phyloP scores from a whole-genome alignment of 2,888 invertebrate species.

The Cetonia aurata region DNA sequence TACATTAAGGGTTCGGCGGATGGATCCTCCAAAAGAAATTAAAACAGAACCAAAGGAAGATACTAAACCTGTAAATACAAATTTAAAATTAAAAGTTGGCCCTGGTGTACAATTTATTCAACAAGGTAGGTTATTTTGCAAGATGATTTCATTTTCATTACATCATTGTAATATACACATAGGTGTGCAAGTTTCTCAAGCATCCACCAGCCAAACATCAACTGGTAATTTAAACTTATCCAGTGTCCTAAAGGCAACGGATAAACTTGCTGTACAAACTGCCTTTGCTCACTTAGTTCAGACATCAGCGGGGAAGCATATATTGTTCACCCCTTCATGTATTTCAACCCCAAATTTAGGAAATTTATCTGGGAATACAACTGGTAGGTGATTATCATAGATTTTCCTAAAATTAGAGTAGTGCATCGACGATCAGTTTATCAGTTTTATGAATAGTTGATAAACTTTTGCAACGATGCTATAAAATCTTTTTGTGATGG shows the following conservation, averaged over 20 bases:
- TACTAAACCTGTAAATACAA: conserved; percentile 26
- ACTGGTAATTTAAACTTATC: conserved; percentile 58
- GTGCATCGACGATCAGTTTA: conserved; percentile 36
- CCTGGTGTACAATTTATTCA: conserved; percentile 44
- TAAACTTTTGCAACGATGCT: conserved; percentile 31
- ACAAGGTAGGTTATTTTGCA: conserved; percentile 38
- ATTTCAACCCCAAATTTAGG: conserved; percentile 62
- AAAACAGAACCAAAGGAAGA: conserved; percentile 44
- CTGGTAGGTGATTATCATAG: conserved; percentile 42
- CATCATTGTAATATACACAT: conserved; percentile 32
- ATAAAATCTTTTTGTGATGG: conserved; percentile 12
- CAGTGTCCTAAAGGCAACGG: conserved; percentile 61
- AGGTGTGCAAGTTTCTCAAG: conserved; percentile 68
- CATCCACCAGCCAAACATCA: conserved; percentile 56
- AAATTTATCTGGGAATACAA: conserved; percentile 60
- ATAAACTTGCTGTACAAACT: conserved; percentile 60
- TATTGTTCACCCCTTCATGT: conserved; percentile 72
- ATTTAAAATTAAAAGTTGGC: conserved; percentile 41
- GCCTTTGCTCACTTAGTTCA: conserved; percentile 78
- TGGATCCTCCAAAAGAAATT: conserved; percentile 45
- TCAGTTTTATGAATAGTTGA: conserved; percentile 5
- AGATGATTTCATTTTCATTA: conserved; percentile 14
- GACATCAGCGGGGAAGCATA: conserved; percentile 78
- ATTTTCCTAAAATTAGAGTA: conserved; percentile 1
- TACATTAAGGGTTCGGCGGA: conserved; percentile 57